phyloP scores from a whole-genome alignment of 2,113 vertebrate genomes.

The Tringa solitaria region DNA sequence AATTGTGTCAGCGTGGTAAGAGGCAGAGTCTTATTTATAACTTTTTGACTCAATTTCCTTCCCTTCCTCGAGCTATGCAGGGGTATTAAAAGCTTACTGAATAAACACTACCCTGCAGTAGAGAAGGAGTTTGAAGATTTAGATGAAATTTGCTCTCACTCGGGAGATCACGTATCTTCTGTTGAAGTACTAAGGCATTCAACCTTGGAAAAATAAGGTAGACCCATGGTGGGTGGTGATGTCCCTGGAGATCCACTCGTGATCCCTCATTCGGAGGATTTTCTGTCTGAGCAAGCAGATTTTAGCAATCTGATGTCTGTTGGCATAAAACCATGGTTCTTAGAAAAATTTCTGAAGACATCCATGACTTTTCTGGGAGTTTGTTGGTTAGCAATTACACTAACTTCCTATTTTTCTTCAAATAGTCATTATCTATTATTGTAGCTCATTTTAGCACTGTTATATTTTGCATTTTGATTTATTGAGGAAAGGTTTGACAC shows the following conservation, averaged over 20 bases:
- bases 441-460: background rate
- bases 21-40: background rate
- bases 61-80: slow-evolving; percentile 2
- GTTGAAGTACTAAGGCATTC: slow-evolving; percentile 23
- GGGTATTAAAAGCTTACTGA: slow-evolving; percentile 42
- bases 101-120: background rate
- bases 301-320: background rate
- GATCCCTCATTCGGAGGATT: background rate
- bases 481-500: slow-evolving; percentile 60
- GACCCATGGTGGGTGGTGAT: background rate
- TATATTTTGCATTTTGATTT: slow-evolving; percentile 3
- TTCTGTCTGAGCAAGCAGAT: background rate
- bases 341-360: background rate
- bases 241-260: background rate
- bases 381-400: background rate
- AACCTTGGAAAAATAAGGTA: background rate
- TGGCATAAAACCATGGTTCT: background rate
- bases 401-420: background rate
- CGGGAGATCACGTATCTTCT: slow-evolving; percentile 18
- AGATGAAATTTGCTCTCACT: slow-evolving; percentile 39
- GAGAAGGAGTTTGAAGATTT: slow-evolving; percentile 52
- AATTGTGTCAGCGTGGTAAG: background rate
- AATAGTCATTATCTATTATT: background rate
- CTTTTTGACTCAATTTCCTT: background rate
- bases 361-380: background rate